Evolutionary conservation across 2,888 invertebrate genomes (phyloP).

Genomic region (Schrankia costaestrigalis): DNA sequence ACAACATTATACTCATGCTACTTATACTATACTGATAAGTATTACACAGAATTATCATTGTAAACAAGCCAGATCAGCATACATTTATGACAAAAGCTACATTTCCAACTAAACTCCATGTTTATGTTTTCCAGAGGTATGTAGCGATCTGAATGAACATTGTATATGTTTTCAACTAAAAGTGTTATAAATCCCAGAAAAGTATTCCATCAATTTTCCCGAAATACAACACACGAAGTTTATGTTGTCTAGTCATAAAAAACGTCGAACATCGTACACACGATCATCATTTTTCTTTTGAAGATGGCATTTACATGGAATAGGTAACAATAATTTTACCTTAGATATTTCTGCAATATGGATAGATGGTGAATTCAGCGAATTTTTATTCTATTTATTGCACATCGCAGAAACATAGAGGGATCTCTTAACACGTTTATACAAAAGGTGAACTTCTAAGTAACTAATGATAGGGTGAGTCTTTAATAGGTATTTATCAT

Average conservation of each 20-base stretch:
- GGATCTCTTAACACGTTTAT: no score
- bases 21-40: no score
- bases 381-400: conserved; percentile 28
- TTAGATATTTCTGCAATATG: no score
- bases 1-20: no score
- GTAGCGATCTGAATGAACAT: no score
- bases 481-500: no score
- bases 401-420: conserved; percentile 18
- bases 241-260: conserved; percentile 8
- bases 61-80: no score
- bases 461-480: conserved; percentile 6
- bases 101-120: no score
- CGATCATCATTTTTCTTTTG: conserved; percentile 19
- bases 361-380: conserved; percentile 26
- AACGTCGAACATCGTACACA: conserved; percentile 3
- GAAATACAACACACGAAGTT: conserved; percentile 1
- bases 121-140: not conserved
- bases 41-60: no score
- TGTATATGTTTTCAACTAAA: no score
- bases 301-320: conserved; percentile 22
- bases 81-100: no score
- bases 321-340: conserved; percentile 12
- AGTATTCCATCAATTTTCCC: not conserved
- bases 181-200: conserved; percentile 1
- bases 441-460: no score